Percentiles rank a stretch among this genome's conserved stretches.
phyloP scores from a whole-genome alignment of 2,888 invertebrate genomes.

The Athalia circularis region DNA sequence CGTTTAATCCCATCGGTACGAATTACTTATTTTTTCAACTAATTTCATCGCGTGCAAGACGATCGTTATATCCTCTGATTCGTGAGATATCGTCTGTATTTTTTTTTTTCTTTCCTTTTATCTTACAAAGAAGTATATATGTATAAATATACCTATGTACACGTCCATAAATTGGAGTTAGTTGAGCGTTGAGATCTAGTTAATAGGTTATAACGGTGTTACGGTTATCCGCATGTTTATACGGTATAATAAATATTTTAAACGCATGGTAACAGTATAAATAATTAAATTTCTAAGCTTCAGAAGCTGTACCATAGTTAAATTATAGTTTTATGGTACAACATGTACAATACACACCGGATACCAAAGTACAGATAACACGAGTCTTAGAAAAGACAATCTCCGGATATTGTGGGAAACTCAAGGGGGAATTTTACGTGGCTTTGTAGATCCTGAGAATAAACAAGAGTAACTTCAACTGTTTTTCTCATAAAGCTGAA shows the following conservation, averaged over 20 bases:
- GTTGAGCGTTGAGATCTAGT: not conserved
- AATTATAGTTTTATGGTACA: constrained; percentile 5
- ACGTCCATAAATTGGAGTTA: constrained; percentile 8
- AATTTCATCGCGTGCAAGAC: too few relatives aligned
- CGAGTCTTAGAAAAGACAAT: constrained; percentile 13
- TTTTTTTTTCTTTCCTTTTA: too few relatives aligned
- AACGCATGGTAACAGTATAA: constrained; percentile 4
- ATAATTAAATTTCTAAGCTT: not conserved
- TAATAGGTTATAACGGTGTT: not conserved
- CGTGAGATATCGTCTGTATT: too few relatives aligned
- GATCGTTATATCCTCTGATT: too few relatives aligned
- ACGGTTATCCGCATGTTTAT: constrained; percentile 18
- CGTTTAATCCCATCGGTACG: too few relatives aligned
- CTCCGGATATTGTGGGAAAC: constrained; percentile 30
- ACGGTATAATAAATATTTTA: constrained; percentile 15
- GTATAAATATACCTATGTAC: constrained; percentile 13
- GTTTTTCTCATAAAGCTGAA: too few relatives aligned
- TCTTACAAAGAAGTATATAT: too few relatives aligned
- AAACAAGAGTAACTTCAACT: too few relatives aligned
- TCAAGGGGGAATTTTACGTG: not conserved
- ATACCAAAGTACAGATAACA: constrained; percentile 22
- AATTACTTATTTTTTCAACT: too few relatives aligned
- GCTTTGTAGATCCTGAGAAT: too few relatives aligned
- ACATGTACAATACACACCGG: not conserved
- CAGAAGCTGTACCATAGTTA: not conserved